Conservation (phyloP, 2,888 invertebrate species). For the Torymus texanus region DNA sequence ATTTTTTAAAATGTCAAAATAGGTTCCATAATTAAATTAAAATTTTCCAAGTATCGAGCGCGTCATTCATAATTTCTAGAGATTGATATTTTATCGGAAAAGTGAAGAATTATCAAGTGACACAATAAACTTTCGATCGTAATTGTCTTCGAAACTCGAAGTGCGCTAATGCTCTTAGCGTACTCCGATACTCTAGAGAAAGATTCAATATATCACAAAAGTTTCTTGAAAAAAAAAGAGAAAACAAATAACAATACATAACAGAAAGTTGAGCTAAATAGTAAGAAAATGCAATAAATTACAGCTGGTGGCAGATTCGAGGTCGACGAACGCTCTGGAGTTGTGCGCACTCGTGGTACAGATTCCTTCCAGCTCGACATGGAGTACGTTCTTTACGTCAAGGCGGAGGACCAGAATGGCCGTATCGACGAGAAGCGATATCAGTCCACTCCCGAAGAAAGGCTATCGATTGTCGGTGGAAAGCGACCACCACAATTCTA, state of each 20-base stretch:
- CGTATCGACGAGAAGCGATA: constrained; percentile 92
- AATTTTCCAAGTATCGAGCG: no score
- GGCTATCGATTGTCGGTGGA: constrained; percentile 96
- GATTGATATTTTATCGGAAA: no score
- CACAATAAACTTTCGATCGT: no score
- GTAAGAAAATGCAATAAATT: constrained; percentile 47
- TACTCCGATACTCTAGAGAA: no score
- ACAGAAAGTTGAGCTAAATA: constrained; percentile 3
- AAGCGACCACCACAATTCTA: constrained; percentile 98
- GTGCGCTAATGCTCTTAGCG: no score
- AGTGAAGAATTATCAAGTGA: no score
- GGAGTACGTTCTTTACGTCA: constrained; percentile 97
- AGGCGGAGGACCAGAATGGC: constrained; percentile 96
- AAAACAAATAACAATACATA: background rate
- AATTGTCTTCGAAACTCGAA: no score
- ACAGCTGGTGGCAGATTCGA: constrained; percentile 84
- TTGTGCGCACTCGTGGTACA: constrained; percentile 92
- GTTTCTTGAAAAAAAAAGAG: background rate
- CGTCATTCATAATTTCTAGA: no score
- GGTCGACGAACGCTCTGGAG: constrained; percentile 93
- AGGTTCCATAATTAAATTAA: no score
- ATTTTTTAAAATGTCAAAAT: no score
- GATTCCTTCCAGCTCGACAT: constrained; percentile 95
- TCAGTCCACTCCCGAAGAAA: constrained; percentile 93
- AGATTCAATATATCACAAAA: no score